phyloP scores from a whole-genome alignment of 64 coral and sea anemone genomes.

The Dendrophyllia cribrosa region DNA sequence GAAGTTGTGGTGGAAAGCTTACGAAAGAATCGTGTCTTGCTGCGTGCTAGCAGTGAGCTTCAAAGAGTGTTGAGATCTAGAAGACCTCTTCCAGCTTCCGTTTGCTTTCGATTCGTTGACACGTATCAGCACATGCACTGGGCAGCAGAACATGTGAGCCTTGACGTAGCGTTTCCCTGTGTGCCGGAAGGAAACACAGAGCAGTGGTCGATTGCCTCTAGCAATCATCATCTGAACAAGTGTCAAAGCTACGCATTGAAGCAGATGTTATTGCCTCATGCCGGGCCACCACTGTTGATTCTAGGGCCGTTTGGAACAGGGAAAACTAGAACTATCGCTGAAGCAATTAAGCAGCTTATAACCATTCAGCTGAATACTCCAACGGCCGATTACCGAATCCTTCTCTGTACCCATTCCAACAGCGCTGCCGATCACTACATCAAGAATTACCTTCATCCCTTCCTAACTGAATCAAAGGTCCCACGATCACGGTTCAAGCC shows the following conservation, averaged over 20 bases:
- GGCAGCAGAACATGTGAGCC: constrained; percentile 50
- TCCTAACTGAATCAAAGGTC: constrained; percentile 43
- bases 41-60: constrained; percentile 53
- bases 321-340: constrained; percentile 92
- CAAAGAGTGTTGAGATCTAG: constrained; percentile 19
- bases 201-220: neutral
- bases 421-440: constrained; percentile 98
- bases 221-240: neutral
- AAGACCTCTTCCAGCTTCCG: constrained; percentile 54
- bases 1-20: constrained; percentile 82
- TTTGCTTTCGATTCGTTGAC: constrained; percentile 82
- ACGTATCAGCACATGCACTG: constrained; percentile 80
- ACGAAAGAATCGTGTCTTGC: constrained; percentile 63
- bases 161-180: constrained; percentile 44
- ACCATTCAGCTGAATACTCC: constrained; percentile 14
- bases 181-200: neutral
- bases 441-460: constrained; percentile 84
- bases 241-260: constrained; percentile 35
- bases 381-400: constrained; percentile 68
- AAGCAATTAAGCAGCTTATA: constrained; percentile 91
- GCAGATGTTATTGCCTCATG: constrained; percentile 29
- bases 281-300: constrained; percentile 63
- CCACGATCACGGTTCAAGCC: constrained; percentile 55
- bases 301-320: constrained; percentile 85
- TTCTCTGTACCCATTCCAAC: constrained; percentile 97